Evolutionary conservation across 2,888 invertebrate genomes (phyloP).

Genomic region (Melinaea menophilus): DNA sequence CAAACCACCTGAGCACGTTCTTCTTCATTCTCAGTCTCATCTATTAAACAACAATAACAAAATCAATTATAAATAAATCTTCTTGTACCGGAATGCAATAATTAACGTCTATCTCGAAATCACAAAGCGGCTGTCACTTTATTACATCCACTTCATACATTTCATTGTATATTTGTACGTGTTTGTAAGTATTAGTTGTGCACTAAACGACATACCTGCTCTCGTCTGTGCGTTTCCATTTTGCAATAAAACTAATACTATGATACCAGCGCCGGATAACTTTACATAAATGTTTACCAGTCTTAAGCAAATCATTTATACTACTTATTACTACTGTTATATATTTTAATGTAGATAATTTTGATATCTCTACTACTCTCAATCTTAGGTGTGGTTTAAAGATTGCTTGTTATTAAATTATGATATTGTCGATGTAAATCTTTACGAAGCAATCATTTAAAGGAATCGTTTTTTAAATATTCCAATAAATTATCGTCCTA

Average conservation of each 20-base stretch:
- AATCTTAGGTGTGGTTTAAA: not conserved
- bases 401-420: too few species aligned
- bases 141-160: constrained; percentile 62
- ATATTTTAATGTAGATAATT: not conserved
- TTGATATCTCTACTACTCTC: not conserved
- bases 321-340: constrained; percentile 37
- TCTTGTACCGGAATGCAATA: not conserved
- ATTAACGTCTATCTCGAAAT: not conserved
- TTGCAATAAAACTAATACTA: constrained; percentile 65
- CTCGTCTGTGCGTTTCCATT: constrained; percentile 58
- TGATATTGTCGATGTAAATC: too few species aligned
- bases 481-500: too few species aligned
- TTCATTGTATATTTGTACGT: constrained; percentile 66
- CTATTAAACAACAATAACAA: too few species aligned
- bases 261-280: constrained; percentile 49
- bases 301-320: constrained; percentile 64
- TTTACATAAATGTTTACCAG: constrained; percentile 66
- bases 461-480: too few species aligned
- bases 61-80: too few species aligned
- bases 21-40: too few species aligned
- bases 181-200: constrained; percentile 57
- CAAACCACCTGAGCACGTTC: too few species aligned
- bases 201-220: constrained; percentile 46
- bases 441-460: too few species aligned
- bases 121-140: constrained; percentile 48